A percentile compares a stretch with the other conserved stretches of the same genome.
Evolutionary conservation across 2,797 vertebrate species (phyloP).

Genomic region (Rhabdophis nuchalis): DNA sequence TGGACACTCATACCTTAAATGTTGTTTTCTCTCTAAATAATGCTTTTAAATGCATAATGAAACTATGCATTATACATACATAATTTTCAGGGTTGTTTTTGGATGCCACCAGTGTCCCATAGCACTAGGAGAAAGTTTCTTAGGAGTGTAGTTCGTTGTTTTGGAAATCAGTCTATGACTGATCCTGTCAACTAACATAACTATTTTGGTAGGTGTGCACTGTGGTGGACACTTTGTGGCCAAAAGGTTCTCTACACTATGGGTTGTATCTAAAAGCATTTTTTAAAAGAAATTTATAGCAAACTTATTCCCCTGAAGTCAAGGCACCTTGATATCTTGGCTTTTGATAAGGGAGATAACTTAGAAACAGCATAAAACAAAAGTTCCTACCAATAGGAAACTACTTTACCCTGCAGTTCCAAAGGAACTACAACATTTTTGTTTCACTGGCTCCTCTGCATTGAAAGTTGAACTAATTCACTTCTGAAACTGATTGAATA

Average conservation of each 20-base stretch:
- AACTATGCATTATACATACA: neutral
- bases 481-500: neutral
- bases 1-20: neutral
- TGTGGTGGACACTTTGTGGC: neutral
- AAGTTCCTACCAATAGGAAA: neutral
- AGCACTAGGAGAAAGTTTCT: neutral
- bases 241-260: neutral
- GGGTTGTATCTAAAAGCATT: neutral
- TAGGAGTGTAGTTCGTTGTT: neutral
- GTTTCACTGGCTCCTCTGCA: neutral
- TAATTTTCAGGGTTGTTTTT: neutral
- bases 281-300: neutral
- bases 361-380: neutral
- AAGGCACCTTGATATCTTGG: neutral
- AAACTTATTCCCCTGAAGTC: neutral
- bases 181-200: neutral
- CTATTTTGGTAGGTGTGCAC: neutral
- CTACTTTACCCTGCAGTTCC: neutral
- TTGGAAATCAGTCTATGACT: neutral
- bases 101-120: neutral
- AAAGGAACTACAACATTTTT: neutral
- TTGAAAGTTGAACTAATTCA: neutral
- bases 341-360: neutral
- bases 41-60: neutral
- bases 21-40: neutral